Base-by-base conservation (phyloP, 1,140 invertebrate species). In the Diuraphis noxia region DNA sequence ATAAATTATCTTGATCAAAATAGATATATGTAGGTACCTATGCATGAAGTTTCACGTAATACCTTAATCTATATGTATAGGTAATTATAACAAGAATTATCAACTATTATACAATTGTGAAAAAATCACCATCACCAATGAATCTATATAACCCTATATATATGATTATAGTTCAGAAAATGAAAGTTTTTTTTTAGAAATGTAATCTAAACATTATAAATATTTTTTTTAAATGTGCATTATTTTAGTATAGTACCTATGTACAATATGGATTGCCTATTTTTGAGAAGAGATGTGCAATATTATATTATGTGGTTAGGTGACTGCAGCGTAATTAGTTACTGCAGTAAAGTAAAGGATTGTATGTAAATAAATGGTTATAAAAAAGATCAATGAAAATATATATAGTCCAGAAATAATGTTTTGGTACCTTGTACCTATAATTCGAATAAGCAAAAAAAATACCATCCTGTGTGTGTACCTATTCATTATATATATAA, bases 381-480 rank as follows among this genome's bases (percentile, higher is more conserved):
- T 17, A 72, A n/a, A 49, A 72, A n/a, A 72, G 34, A 72, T 72
- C 30, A 17, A 72, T 72, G n/a, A 17, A n/a, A 72, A 72, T 17
- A 13, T 17, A 63, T 63, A n/a, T 63, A 17, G 56, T 72, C 13
- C 56, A n/a, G 56, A n/a, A n/a, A 63, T 30, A 63, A n/a, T 19
- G 56, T 72, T 63, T 40, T 36, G 10, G 23, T 40, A 38, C 34
- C 19, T 52, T 10, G 21, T 4, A 72, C 56, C 56, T 72, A n/a
- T n/a, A n/a, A n/a, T 72, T 72, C 30, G 30, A n/a, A 72, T n/a
- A 72, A 6, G 56, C n/a, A 72, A 72, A 72, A 63, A 63, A 81
- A 72, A 72, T 81, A 81, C 79, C 79, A 79, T 79, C 77, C 34
- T 34, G 81, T 41, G 81, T 84, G 81, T n/a, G 40, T 82, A 40